Evolutionary conservation across 35 echinoderm and acorn worm species (phyloP).

Genomic region (Diadema setosum): DNA sequence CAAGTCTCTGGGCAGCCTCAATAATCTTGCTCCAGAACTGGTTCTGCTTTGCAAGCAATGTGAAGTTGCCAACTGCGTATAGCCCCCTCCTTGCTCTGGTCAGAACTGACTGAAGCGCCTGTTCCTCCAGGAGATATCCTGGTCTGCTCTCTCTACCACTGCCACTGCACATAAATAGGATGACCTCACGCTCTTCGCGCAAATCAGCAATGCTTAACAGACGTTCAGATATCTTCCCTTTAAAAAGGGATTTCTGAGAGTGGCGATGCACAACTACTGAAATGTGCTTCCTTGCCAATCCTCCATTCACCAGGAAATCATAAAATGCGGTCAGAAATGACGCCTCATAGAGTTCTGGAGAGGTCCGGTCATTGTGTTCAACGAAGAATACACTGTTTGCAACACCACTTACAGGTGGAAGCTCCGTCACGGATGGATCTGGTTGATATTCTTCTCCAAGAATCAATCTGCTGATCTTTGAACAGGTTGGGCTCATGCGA

Average conservation of each 20-base stretch:
- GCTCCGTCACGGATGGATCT: conserved; percentile 28
- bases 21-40: conserved; percentile 50
- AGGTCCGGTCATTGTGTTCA: conserved; percentile 21
- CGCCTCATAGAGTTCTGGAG: conserved; percentile 50
- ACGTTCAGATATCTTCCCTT: neutral
- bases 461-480: conserved; percentile 39
- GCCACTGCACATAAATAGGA: conserved; percentile 57
- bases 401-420: conserved; percentile 37
- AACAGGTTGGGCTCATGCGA: neutral
- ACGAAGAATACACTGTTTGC: conserved; percentile 59
- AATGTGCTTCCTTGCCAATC: conserved; percentile 31
- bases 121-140: conserved; percentile 49
- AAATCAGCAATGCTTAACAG: conserved; percentile 52
- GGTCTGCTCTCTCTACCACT: conserved; percentile 63
- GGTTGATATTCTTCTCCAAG: conserved; percentile 38
- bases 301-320: conserved; percentile 33
- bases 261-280: conserved; percentile 58
- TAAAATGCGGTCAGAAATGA: conserved; percentile 30
- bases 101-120: conserved; percentile 45
- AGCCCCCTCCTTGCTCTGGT: conserved; percentile 61
- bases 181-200: conserved; percentile 78
- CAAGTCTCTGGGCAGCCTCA: neutral
- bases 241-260: conserved; percentile 46
- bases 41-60: conserved; percentile 37
- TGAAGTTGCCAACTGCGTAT: conserved; percentile 71